Evolutionary conservation across 2,113 vertebrate species (phyloP), one percentile per base, ranked within the genome.

Genomic region (Martes martes): DNA sequence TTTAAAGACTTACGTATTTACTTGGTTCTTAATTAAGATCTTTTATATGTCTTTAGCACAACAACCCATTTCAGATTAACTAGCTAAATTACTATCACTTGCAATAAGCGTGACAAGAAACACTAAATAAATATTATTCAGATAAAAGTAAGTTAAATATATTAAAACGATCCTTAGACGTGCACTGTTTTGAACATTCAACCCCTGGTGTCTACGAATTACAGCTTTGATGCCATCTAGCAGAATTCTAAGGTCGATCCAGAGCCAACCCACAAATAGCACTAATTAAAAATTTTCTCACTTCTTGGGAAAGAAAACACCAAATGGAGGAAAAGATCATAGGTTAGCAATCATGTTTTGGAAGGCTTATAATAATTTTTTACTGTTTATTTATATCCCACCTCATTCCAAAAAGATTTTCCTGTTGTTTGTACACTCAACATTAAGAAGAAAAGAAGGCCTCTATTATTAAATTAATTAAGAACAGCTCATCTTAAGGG

Each of bases 71-170:
- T 94, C 61, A 91, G 59, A 90, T 84, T 39, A 96, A 96, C 47
- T 85, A 96, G 81, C 1, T 4, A 18, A 96, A 97, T 90, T 89
- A 65, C 61, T 98, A 42, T 42, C 57, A 94, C 94, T 96, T 97
- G 36, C 50, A 97, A 50, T 92, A 87, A 94, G 57, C 80, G 18
- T 78, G 55, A 82, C 45, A 59, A 95, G 87, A 95, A 98, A 65
- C 31, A n/a, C 10, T 67, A 95, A 2, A 4, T 52, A 90, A 73
- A 96, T 52, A 84, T 57, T 89, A 42, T 4, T 73, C 18, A 91
- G 94, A 92, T 88, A n/a, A 91, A 96, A 96, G 80, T 65, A 94
- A 91, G 78, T 94, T 63, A 93, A 91, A 97, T 45, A 1, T 91
- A 96, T 87, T 95, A 50, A 94, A 82, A 69, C 67, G 31, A 86